Evolutionary conservation across 1,140 invertebrate species (phyloP), one percentile per base, ranked within the genome.

Genomic region (Aphis gossypii): DNA sequence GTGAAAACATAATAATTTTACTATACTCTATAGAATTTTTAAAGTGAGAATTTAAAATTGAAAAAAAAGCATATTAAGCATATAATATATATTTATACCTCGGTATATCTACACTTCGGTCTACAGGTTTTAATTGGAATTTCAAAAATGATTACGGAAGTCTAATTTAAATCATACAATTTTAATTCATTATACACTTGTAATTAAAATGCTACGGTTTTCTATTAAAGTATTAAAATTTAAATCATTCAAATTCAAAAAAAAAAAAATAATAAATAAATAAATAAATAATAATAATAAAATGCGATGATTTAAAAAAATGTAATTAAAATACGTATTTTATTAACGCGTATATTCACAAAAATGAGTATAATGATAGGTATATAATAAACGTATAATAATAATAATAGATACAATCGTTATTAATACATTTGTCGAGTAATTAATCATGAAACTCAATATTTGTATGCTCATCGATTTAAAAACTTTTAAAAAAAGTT

Each of bases 141-240:
- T 86, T 86, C 25, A 14, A 86, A 38, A 87, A 87, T 87, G 6
- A 87, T 87, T 51, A 87, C n/a, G 86, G 18, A n/a, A 87, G 86
- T n/a, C 30, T 87, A 35, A 87, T 87, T 87, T 51, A 87, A 87
- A 87, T 87, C n/a, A 48, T 87, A 51, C 44, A 87, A 51, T 87
- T 87, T 87, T 87, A 87, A 87, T 87, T 21, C 6, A 87, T 87
- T 87, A 87, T 87, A 48, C 14, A 30, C 44, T 87, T n/a, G 46
- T 48, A 87, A 87, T 87, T 87, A 87, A 48, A 87, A 48, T 87
- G 11, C 23, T n/a, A 18, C 44, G 38, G 30, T 87, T 87, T 87
- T 48, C 25, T 51, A 18, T 51, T 84, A 30, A 46, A 30, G 11
- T n/a, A 46, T 46, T 46, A 46, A 30, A n/a, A 48, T 51, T 48